These are phyloP conservation scores for Oreochromis niloticus DNA, from an alignment of 2,113 vertebrate genomes.

Conservation along the genomic window DNA sequence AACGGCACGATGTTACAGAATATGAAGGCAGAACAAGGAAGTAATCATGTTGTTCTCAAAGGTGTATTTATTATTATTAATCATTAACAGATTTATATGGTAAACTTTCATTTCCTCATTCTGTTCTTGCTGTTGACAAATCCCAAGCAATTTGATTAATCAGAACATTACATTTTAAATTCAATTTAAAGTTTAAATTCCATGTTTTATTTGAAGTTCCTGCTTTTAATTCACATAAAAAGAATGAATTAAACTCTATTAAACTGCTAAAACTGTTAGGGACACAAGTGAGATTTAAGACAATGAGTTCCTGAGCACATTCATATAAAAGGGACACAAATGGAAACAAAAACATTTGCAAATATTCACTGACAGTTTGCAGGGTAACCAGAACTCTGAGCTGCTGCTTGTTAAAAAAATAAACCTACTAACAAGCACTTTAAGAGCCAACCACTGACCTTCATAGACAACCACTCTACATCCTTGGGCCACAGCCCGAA, in stretches of 20 bases:
- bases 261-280: not conserved
- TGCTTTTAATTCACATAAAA: no score
- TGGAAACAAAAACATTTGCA: not conserved
- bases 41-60: not conserved
- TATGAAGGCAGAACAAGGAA: not conserved
- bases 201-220: no score
- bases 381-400: not conserved
- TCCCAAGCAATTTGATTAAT: not conserved
- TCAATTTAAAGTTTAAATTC: no score
- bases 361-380: not conserved
- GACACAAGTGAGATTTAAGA: not conserved
- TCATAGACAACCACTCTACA: no score
- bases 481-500: no score
- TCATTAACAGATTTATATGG: not conserved
- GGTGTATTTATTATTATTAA: not conserved
- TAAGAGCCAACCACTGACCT: no score
- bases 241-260: not conserved
- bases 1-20: fast-evolving
- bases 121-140: no score
- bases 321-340: not conserved
- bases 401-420: no score
- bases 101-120: no score
- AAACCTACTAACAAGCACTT: no score
- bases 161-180: not conserved
- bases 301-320: not conserved